These are phyloP conservation scores for Holacanthella duospinosa DNA, from an alignment of 2,888 invertebrate genomes.

Conservation along the genomic window DNA sequence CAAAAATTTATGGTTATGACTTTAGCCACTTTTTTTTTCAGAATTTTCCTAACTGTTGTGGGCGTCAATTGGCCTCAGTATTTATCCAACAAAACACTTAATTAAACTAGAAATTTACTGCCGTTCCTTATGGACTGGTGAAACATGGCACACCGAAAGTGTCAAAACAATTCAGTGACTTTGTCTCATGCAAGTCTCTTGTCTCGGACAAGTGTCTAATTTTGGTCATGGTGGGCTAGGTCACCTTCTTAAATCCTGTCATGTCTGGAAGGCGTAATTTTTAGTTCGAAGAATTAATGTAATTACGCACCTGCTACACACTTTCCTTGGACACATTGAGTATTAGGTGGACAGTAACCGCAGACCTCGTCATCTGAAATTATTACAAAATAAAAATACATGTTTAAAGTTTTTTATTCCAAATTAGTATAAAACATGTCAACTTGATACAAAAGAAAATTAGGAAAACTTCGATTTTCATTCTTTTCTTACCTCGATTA, in stretches of 20 bases:
- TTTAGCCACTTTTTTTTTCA: not conserved
- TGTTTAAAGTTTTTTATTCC: not conserved
- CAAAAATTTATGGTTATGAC: not conserved
- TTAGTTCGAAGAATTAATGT: not conserved
- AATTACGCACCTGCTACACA: not conserved
- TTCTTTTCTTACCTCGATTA: constrained; percentile 1
- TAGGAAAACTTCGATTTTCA: not conserved
- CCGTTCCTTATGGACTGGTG: too few relatives aligned
- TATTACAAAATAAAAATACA: not conserved
- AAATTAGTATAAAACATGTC: too few relatives aligned
- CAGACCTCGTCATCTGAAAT: not conserved
- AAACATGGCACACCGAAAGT: not conserved
- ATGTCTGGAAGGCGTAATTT: not conserved
- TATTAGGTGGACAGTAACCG: not conserved
- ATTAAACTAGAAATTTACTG: too few relatives aligned
- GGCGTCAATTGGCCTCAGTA: not conserved
- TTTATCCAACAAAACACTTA: too few relatives aligned
- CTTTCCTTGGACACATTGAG: not conserved
- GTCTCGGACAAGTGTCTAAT: too few relatives aligned
- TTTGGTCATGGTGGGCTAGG: constrained; percentile 2
- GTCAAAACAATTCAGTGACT: not conserved
- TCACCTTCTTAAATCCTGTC: not conserved
- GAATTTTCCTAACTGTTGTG: too few relatives aligned
- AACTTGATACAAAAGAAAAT: too few relatives aligned
- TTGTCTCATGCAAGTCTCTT: too few relatives aligned